Base-by-base conservation (phyloP, 2,113 vertebrate species). In the Blennius ocellaris region DNA sequence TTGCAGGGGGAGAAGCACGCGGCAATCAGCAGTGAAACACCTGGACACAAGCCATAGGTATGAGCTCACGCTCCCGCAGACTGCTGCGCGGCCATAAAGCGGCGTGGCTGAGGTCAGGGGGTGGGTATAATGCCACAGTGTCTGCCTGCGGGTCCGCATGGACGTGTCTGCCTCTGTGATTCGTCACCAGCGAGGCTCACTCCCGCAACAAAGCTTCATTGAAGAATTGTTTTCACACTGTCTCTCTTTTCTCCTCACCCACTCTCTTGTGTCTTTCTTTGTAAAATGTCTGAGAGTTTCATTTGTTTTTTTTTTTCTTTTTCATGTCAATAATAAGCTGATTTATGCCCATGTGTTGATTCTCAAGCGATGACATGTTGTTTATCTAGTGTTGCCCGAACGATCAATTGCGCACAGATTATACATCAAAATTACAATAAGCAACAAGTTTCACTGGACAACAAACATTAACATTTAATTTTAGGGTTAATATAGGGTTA, bases 171-270 rank as follows among this genome's bases (percentile, higher is more conserved):
- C 62, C 48, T 89, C 60, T 73, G 74, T 79, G 65, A 73, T 86
- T 86, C 85, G 75, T 92, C 90, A 90, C 64, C 83, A 87, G 55
- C 75, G n/a, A 76, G 50, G 11, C 53, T 0, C 57, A 40, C 60
- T 76, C 61, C 41, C 53, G 49, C 73, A 80, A 89, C 85, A 87
- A 85, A 86, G 83, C 62, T 68, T 89, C 79, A 87, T 85, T 88
- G 80, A 87, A 67, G 51, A 73, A 43, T 39, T 48, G 65, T 67
- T 81, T 66, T 5, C 4, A 54, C 49, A 11, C 73, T 70, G 16
- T 76, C 54, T 76, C 39, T 57, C 6, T 56, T 9, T 73, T n/a
- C 12, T 49, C 40, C 7, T 62, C 14, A 54, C 11, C 67, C 37
- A 40, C 15, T 61, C 17, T 60, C 8, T 43, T 30, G n/a, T 30